Conservation (phyloP, 1,140 invertebrate species). For the Palaemon carinicauda region DNA sequence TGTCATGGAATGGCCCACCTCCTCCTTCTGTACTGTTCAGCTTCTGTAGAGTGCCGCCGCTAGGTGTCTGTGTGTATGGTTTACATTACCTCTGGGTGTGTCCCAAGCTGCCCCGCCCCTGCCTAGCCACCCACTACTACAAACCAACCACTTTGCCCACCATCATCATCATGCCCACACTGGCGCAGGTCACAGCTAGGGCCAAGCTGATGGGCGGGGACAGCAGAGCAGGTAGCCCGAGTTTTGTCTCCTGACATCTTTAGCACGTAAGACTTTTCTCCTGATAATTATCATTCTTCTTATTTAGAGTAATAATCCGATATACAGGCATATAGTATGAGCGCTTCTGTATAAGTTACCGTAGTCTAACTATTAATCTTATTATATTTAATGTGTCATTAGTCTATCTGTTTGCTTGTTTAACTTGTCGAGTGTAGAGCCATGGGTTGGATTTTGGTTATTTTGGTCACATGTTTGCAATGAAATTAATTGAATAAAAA, state of each 20-base stretch:
- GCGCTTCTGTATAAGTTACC: constrained; percentile 60
- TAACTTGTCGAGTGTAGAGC: constrained; percentile 56
- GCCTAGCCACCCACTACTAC: constrained; percentile 17
- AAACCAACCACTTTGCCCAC: constrained; percentile 23
- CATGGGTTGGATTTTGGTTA: constrained; percentile 62
- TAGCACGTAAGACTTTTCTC: constrained; percentile 61
- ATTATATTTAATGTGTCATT: constrained; percentile 62
- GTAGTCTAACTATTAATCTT: constrained; percentile 62
- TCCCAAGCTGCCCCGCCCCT: constrained; percentile 17
- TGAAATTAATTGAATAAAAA: constrained; percentile 7
- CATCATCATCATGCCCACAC: background rate
- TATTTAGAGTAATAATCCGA: constrained; percentile 59
- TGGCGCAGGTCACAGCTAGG: background rate
- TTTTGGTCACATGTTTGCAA: constrained; percentile 58
- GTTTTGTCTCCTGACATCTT: constrained; percentile 59
- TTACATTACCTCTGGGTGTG: constrained; percentile 37
- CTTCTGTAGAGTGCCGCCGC: constrained; percentile 42
- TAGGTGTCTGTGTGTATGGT: constrained; percentile 54
- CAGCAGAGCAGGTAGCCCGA: constrained; percentile 18
- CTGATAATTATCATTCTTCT: constrained; percentile 59
- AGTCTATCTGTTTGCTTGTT: constrained; percentile 60
- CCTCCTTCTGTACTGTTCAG: constrained; percentile 51
- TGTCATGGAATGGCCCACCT: constrained; percentile 29
- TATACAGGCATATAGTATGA: constrained; percentile 57
- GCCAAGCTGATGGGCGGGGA: constrained; percentile 10